Evolutionary conservation across 2,113 vertebrate genomes (phyloP), one percentile per base, ranked within the genome.

Genomic region (Sceloporus undulatus): DNA sequence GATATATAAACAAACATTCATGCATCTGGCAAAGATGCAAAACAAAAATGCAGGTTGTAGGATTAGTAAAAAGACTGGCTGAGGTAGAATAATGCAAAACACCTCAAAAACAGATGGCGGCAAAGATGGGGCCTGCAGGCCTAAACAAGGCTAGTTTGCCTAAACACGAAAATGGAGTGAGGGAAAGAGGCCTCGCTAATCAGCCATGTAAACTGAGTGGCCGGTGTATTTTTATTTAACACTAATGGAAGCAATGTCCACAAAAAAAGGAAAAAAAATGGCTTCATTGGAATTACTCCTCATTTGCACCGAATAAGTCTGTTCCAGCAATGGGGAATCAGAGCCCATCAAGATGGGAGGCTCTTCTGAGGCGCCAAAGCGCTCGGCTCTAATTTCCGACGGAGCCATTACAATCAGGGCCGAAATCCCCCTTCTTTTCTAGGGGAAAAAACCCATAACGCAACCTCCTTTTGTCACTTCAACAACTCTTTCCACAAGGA

Each of bases 361-460:
- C 66, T 87, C 40, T 70, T 89, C 82, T 73, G 87, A 71, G 48
- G 77, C 40, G 85, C 52, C 48, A 3, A 23, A 54, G 52, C 78
- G 75, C 74, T 85, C 48, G 82, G 48, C 66, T 79, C 76, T 89
- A 85, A 89, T 75, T 23, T 59, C 71, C 25, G 75, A 16, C 34
- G 79, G 25, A 77, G 70, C 62, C 71, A 25, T 70, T 77, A 48
- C 34, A 74, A 77, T 77, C 84, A 68, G 71, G 40, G 48, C n/a
- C 9, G 25, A 80, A 29, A 27, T 40, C 11, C 23, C 34, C 75
- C n/a, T 54, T 74, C 75, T 16, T 3, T 80, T 62, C 78, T 34
- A 34, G 54, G 21, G 18, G 1, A 10, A 0, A 21, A 40, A 34
- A 79, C 73, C 40, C 25, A 27, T 40, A 25, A 5, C 5, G 9